Percentiles rank a stretch among this genome's conserved stretches.
Evolutionary conservation across 2,888 invertebrate genomes (phyloP).

Genomic region (Andrena hattorfiana): DNA sequence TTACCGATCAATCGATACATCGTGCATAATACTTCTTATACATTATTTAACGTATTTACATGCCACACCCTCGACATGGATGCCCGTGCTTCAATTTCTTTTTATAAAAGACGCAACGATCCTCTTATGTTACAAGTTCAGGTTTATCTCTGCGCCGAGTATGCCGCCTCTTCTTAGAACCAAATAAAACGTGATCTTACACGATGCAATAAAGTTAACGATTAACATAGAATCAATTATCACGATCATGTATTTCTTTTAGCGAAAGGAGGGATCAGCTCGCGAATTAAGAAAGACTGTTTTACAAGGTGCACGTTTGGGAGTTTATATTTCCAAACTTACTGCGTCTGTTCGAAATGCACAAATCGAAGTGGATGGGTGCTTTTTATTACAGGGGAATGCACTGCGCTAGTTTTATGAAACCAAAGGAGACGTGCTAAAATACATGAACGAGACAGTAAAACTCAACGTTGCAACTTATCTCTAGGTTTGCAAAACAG

Average conservation of each 20-base stretch:
- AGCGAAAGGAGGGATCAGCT: not conserved
- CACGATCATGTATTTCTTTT: not conserved
- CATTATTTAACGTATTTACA: slow-evolving; percentile 63
- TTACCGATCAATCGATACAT: slow-evolving; percentile 51
- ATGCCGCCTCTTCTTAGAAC: not conserved
- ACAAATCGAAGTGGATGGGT: not conserved
- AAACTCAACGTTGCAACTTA: slow-evolving; percentile 27
- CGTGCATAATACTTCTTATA: slow-evolving; percentile 50
- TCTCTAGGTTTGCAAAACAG: not conserved
- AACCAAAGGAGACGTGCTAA: not conserved
- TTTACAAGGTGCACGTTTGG: not conserved
- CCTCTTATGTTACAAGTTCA: slow-evolving; percentile 46
- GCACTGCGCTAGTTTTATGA: not conserved
- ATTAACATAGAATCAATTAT: not conserved
- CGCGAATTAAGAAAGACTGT: not conserved
- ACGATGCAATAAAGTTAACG: slow-evolving; percentile 16
- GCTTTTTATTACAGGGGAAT: not conserved
- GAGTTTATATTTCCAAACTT: not conserved
- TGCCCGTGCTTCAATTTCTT: not conserved
- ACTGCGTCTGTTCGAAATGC: not conserved
- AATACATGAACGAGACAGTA: slow-evolving; percentile 5
- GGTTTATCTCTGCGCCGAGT: not conserved
- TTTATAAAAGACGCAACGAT: slow-evolving; percentile 21
- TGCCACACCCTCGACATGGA: slow-evolving; percentile 2
- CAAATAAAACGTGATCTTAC: slow-evolving; percentile 14